Base-by-base conservation (phyloP, 2,888 invertebrate genomes). In the Ypsolopha scabrella region DNA sequence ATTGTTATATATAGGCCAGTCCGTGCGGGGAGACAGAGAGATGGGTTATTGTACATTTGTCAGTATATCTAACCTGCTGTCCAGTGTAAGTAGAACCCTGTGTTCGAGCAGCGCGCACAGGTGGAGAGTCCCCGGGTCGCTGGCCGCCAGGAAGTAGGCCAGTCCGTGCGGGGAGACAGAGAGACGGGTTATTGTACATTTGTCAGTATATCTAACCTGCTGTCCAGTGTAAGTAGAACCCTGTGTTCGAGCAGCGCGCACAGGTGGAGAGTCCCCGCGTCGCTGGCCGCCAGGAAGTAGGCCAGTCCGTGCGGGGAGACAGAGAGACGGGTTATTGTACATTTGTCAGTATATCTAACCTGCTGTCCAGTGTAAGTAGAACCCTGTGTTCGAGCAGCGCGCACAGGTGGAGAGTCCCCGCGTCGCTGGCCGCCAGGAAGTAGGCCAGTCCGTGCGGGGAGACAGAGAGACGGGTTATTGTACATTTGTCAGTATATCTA, bases 151-250 rank as follows among this genome's bases (percentile, higher is more conserved):
- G 52, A 80, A 80, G 52, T 76, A 72, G 0, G 78, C 76, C 34
- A 75, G 39, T 0, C 62, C 64, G 6, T 72, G 68, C 0, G 70
- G 61, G 0, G 79, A 76, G 0, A 70, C 62, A 37, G 75, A 74
- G 10, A 86, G 13, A 48, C 68, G 66, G 0, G 76, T 79, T 14
- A 85, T 65, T 9, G 72, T 61, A 7, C 80, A 73, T 0, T 68
- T 68, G 7, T 76, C 72, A 24, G n/a, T n/a, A n/a, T 33, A 10
- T 6, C 47, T 6, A 37, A 80, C 82, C 80, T 64, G 54, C 77
- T 74, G 53, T 86, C 85, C 67, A 86, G 55, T 2, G 75, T 81
- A 41, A 85, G 72, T 7, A 83, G 71, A 58, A 81, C 76, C 54
- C 79, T 74, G 6, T 61, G 57, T 9, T 80, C 76, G 0, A 63